Percentiles rank a stretch among this genome's conserved stretches.
Conservation (phyloP, 2,888 invertebrate species). For the Erebia palarica region DNA sequence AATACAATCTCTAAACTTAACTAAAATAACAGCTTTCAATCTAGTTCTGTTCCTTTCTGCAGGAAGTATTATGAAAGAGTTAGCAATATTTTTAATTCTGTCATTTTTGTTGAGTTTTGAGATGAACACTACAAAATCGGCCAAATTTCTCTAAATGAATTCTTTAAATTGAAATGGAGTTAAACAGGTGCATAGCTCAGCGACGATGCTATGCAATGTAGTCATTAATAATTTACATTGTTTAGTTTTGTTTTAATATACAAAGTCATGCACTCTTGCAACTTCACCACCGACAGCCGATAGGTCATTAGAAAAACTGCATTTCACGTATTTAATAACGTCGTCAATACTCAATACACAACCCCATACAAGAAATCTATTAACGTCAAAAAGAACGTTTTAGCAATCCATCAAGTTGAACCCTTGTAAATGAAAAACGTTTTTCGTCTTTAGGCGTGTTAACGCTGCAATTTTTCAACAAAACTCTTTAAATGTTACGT, state of each 20-base stretch:
- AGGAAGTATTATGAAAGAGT: too few relatives aligned
- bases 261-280: conserved; percentile 21
- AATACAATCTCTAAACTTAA: too few relatives aligned
- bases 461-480: conserved; percentile 37
- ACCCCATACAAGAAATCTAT: conserved; percentile 72
- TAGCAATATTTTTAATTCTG: too few relatives aligned
- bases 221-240: neutral
- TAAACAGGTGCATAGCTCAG: neutral
- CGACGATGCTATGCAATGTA: neutral
- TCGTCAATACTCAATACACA: conserved; percentile 64
- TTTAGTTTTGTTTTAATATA: conserved; percentile 7
- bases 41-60: too few relatives aligned
- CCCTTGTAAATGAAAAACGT: conserved; percentile 45
- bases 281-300: conserved; percentile 49
- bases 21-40: too few relatives aligned
- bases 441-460: conserved; percentile 39
- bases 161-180: neutral
- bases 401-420: conserved; percentile 63
- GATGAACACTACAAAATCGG: too few relatives aligned
- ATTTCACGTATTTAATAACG: conserved; percentile 79
- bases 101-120: too few relatives aligned
- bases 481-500: conserved; percentile 27
- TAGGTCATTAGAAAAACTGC: conserved; percentile 74
- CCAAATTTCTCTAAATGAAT: neutral
- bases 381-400: conserved; percentile 71